phyloP scores from a whole-genome alignment of 2,113 vertebrate genomes.

The Phylloscopus trochiloides region DNA sequence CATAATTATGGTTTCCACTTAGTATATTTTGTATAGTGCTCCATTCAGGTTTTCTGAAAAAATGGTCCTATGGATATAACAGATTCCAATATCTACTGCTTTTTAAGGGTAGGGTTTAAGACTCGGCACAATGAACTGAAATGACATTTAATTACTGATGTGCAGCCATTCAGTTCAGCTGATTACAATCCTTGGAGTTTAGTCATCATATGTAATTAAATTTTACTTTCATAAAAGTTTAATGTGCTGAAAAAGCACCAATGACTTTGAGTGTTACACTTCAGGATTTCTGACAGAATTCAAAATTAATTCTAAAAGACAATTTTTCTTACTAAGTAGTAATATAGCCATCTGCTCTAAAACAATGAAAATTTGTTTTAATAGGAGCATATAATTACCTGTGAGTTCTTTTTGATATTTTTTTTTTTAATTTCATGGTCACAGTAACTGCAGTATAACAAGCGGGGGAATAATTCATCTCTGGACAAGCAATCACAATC shows the following conservation, averaged over 20 bases:
- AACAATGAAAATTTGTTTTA: slow-evolving; percentile 27
- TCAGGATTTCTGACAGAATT: slow-evolving; percentile 79
- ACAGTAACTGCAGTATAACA: not conserved
- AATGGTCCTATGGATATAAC: slow-evolving; percentile 47
- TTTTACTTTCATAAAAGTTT: slow-evolving; percentile 90
- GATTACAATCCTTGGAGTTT: slow-evolving; percentile 90
- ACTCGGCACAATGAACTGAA: slow-evolving; percentile 82
- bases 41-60: not conserved
- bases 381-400: not conserved
- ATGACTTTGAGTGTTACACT: slow-evolving; percentile 66
- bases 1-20: not conserved
- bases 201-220: slow-evolving; percentile 93
- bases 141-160: slow-evolving; percentile 93
- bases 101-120: slow-evolving; percentile 76
- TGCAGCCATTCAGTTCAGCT: slow-evolving; percentile 86
- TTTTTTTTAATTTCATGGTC: not conserved
- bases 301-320: slow-evolving; percentile 73
- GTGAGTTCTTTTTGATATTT: no score
- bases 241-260: slow-evolving; percentile 75
- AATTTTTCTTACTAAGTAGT: slow-evolving; percentile 47
- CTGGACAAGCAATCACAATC: not conserved
- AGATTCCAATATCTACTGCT: slow-evolving; percentile 68
- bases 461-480: not conserved
- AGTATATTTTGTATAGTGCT: not conserved
- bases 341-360: slow-evolving; percentile 64